phyloP scores from a whole-genome alignment of 2,888 invertebrate species.

The Cryptophagus acutangulus region DNA sequence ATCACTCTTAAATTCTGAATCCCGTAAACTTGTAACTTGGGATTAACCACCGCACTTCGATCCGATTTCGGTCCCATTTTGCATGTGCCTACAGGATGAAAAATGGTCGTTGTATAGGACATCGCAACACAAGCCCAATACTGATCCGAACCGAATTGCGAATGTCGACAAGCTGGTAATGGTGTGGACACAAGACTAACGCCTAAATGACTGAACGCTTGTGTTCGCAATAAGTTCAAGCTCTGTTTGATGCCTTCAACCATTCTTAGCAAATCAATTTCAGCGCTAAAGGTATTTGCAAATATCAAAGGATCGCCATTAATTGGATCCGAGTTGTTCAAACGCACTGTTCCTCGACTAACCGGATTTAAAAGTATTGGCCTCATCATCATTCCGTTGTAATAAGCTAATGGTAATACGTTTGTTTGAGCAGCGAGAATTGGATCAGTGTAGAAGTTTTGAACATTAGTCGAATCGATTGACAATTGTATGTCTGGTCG shows the following conservation, averaged over 20 bases:
- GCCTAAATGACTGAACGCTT: slow-evolving; percentile 54
- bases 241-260: slow-evolving; percentile 57
- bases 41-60: slow-evolving; percentile 60
- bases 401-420: slow-evolving; percentile 56
- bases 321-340: slow-evolving; percentile 65
- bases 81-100: slow-evolving; percentile 64
- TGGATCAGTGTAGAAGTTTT: slow-evolving; percentile 56
- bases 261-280: slow-evolving; percentile 57
- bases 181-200: slow-evolving; percentile 53
- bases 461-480: slow-evolving; percentile 54
- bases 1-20: slow-evolving; percentile 60
- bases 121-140: slow-evolving; percentile 61
- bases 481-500: slow-evolving; percentile 61
- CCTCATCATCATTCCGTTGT: slow-evolving; percentile 55
- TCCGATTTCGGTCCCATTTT: slow-evolving; percentile 66
- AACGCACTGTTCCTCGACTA: slow-evolving; percentile 57
- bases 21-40: slow-evolving; percentile 59
- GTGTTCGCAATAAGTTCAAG: slow-evolving; percentile 54
- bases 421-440: slow-evolving; percentile 36
- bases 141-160: slow-evolving; percentile 56
- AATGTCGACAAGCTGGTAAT: slow-evolving; percentile 53
- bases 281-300: slow-evolving; percentile 59
- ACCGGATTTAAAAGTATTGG: slow-evolving; percentile 58
- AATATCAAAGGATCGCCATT: slow-evolving; percentile 67
- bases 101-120: slow-evolving; percentile 64